phyloP scores from a whole-genome alignment of 1,140 invertebrate genomes.

The Cecropterus lyciades region DNA sequence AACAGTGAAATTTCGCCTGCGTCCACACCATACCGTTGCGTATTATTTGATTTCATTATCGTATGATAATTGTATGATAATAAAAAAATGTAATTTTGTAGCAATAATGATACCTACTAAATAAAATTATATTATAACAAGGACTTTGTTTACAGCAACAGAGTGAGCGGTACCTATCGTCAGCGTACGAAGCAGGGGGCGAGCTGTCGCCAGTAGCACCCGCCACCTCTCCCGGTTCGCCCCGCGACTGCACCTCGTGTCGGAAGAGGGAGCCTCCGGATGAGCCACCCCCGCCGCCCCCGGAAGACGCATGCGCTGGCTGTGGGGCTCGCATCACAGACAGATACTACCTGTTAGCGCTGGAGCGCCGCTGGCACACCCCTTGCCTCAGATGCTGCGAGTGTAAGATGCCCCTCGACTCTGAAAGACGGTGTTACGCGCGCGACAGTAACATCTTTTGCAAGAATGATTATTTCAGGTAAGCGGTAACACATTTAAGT shows the following conservation, averaged over 20 bases:
- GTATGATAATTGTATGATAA: too few relatives aligned
- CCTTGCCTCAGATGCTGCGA: conserved; percentile 96
- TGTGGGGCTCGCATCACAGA: conserved; percentile 93
- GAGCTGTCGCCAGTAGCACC: conserved; percentile 90
- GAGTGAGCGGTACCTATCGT: conserved; percentile 86
- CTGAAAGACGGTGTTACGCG: conserved; percentile 96
- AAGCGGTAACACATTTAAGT: too few relatives aligned
- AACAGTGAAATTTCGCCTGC: too few relatives aligned
- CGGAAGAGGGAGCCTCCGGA: conserved; percentile 80
- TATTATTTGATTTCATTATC: too few relatives aligned
- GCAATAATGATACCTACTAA: too few relatives aligned
- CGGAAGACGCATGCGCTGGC: conserved; percentile 91
- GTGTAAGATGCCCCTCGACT: conserved; percentile 94
- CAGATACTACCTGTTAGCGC: conserved; percentile 95
- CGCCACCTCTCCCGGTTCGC: conserved; percentile 84
- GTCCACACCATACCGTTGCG: too few relatives aligned
- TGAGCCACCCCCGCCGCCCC: conserved; percentile 67
- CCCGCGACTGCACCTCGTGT: conserved; percentile 78
- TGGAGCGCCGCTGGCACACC: conserved; percentile 96
- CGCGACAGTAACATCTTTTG: conserved; percentile 98
- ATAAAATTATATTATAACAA: too few relatives aligned
- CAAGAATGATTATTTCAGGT: conserved; percentile 99
- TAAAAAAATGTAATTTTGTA: too few relatives aligned
- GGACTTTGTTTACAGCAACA: conserved; percentile 82
- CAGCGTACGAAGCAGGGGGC: conserved; percentile 88